Evolutionary conservation across 2,888 invertebrate genomes (phyloP).

Genomic region (Rhabditophanes sp.): DNA sequence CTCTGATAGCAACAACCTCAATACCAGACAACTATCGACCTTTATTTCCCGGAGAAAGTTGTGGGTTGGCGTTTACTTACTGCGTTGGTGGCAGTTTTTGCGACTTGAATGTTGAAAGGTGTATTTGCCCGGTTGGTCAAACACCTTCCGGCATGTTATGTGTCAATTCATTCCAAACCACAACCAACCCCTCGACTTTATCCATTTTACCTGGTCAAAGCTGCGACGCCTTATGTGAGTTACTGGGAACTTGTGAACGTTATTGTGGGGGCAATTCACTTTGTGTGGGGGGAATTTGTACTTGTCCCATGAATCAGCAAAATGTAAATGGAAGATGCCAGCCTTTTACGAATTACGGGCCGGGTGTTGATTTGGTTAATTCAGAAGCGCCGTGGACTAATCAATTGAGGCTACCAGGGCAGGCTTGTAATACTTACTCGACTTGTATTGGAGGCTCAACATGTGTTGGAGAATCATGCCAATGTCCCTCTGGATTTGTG

Average conservation of each 20-base stretch:
- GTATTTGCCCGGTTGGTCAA: constrained; percentile 22
- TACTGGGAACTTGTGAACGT: constrained; percentile 10
- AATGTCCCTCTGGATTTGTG: constrained; percentile 33
- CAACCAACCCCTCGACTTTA: constrained; percentile 4
- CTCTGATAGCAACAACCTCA: no score
- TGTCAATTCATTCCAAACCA: no score
- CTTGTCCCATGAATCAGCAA: constrained; percentile 24
- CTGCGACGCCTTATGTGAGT: constrained; percentile 29
- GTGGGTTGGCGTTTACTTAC: no score
- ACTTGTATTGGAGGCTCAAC: constrained; percentile 36
- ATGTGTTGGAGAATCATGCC: constrained; percentile 33
- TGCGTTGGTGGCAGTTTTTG: constrained; percentile 25
- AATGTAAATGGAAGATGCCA: constrained; percentile 11
- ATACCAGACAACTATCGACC: no score
- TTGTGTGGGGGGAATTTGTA: constrained; percentile 28
- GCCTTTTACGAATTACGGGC: no score
- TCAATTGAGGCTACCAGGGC: neutral
- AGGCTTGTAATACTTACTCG: constrained; percentile 29
- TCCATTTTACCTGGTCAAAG: constrained; percentile 27
- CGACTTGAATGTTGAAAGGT: constrained; percentile 15
- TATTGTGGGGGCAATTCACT: constrained; percentile 28
- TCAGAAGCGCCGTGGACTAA: no score
- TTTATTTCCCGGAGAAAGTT: no score
- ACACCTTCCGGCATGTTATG: no score
- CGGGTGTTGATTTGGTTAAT: no score